Base-by-base conservation (phyloP, 2,113 vertebrate species). In the Thryonomys swinderianus region DNA sequence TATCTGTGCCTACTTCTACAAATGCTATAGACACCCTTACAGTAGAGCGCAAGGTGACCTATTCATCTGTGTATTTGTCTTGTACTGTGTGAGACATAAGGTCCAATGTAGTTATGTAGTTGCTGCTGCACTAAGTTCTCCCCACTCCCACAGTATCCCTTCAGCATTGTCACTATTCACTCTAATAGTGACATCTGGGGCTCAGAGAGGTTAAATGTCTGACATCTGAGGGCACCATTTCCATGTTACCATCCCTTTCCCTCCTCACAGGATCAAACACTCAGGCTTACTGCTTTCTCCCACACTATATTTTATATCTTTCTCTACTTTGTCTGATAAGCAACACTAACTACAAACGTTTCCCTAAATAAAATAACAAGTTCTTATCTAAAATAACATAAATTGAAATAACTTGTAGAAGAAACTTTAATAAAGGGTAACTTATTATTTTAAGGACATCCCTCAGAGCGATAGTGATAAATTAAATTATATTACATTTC, bases 401-500 rank as follows among this genome's bases (percentile, higher is more conserved):
- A 94, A 94, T 92, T 94, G 91, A 92, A 91, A 85, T 85, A 90
- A 90, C 61, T 92, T 89, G 9, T 66, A 73, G 55, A 51, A 37
- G 30, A 93, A 95, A 82, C 45, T 84, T 95, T 94, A 96, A 94
- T 95, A 91, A 87, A 94, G 61, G 57, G 84, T 82, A 94, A 90
- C 34, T 88, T 94, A 93, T 87, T 96, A 96, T 94, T 97, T 97
- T 95, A 91, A 93, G 81, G 48, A 40, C 85, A 93, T 84, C 30
- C 69, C 76, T 97, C 82, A 66, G 90, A 97, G 81, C 67, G 94
- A 55, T 45, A 93, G 82, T 91, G 78, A 96, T 90, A 95, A 93
- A 92, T 97, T 96, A 97, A 97, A 95, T 96, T 95, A 92, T 91
- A 96, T 95, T 90, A 93, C 80, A 93, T 93, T 94, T 91, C 92